A percentile compares a stretch with the other conserved stretches of the same genome.
Conservation (phyloP, 2,797 vertebrate species). For the Lacerta agilis region DNA sequence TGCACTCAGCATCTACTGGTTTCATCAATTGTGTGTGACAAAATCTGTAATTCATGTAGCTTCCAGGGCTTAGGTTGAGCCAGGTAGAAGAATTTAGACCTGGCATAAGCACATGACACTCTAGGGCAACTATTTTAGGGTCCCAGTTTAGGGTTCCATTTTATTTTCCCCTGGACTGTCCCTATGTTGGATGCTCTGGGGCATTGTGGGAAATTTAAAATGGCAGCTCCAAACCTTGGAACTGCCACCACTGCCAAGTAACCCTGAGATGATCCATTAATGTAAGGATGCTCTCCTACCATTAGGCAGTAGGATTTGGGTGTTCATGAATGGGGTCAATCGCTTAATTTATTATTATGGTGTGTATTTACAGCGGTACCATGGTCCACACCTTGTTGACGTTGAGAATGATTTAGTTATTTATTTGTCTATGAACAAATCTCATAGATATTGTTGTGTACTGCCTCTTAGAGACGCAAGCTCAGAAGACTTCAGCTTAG, state of each 20-base stretch:
- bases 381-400: background rate
- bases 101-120: background rate
- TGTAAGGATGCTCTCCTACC: background rate
- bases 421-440: too few species aligned
- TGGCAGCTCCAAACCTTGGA: background rate
- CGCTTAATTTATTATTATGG: background rate
- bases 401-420: background rate
- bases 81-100: background rate
- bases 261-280: background rate
- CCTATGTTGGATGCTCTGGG: too few species aligned
- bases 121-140: background rate
- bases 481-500: too few species aligned
- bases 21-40: background rate
- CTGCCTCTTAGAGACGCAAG: too few species aligned
- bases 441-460: too few species aligned
- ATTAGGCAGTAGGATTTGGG: background rate
- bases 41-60: background rate
- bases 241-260: background rate
- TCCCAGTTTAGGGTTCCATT: background rate
- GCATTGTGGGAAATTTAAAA: background rate
- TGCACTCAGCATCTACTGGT: background rate
- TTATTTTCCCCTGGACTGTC: background rate
- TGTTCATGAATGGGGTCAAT: background rate
- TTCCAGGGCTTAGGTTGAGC: background rate
- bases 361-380: background rate